Conservation (phyloP, 2,888 invertebrate genomes). For the Papilio elwesi region DNA sequence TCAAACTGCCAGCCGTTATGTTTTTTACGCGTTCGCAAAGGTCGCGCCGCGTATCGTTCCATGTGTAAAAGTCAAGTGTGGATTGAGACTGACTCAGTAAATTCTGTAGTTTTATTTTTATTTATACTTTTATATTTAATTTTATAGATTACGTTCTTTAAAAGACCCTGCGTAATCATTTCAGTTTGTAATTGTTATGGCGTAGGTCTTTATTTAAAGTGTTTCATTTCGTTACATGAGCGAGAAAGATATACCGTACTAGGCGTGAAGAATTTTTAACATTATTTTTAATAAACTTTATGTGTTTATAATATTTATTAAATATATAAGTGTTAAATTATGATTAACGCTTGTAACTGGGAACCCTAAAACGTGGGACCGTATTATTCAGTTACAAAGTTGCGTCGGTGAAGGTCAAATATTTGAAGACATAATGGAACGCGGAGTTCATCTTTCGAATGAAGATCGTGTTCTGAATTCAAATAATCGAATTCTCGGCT, state of each 20-base stretch:
- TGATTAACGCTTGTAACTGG: constrained; percentile 34
- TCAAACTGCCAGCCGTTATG: constrained; percentile 10
- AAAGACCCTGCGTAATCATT: too few relatives aligned
- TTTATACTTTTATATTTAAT: not conserved
- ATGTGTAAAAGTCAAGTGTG: constrained; percentile 2
- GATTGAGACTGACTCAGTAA: not conserved
- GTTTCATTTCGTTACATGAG: not conserved
- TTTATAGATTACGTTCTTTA: not conserved
- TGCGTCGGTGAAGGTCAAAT: constrained; percentile 61
- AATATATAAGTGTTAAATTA: not conserved
- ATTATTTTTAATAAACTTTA: not conserved
- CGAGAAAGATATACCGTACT: not conserved
- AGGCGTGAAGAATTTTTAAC: too few relatives aligned
- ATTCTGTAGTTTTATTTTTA: not conserved
- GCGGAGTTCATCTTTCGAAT: constrained; percentile 49
- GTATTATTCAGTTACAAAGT: constrained; percentile 56
- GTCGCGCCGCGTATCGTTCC: not conserved
- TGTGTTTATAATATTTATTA: not conserved
- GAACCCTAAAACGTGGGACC: constrained; percentile 13
- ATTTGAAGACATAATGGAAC: constrained; percentile 55
- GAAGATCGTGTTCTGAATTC: constrained; percentile 47
- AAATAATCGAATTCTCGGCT: constrained; percentile 36
- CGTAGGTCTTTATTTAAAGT: too few relatives aligned
- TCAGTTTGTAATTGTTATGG: too few relatives aligned
- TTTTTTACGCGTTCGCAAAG: constrained; percentile 23